Percentiles rank a stretch among this genome's conserved stretches.
These are phyloP conservation scores for Oceanites oceanicus DNA, from an alignment of 2,113 vertebrate species.

Conservation along the genomic window DNA sequence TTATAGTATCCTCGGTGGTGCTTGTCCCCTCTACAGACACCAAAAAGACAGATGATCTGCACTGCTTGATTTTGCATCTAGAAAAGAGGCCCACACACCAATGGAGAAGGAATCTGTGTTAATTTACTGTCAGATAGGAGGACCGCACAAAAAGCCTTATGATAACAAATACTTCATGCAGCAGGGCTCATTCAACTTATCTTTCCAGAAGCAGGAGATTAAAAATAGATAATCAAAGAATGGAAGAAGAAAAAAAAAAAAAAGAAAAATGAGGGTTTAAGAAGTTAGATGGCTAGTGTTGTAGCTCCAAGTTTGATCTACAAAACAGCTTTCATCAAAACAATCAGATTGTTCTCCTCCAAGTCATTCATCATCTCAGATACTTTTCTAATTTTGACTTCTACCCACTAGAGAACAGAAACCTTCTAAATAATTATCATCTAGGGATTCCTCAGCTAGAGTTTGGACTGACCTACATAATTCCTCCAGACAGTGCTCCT, in stretches of 20 bases:
- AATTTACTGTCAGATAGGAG: not conserved
- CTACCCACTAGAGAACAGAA: constrained; percentile 20
- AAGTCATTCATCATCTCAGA: constrained; percentile 17
- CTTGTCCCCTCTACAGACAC: not conserved
- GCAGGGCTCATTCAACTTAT: not conserved
- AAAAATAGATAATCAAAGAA: not conserved
- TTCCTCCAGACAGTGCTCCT: constrained; percentile 53
- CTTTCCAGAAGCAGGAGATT: not conserved
- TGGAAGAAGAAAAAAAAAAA: no score
- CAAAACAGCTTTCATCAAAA: not conserved
- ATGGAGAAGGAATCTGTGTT: not conserved
- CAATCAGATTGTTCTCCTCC: not conserved
- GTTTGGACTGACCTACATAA: constrained; percentile 64
- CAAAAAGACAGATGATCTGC: not conserved
- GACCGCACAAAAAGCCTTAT: not conserved
- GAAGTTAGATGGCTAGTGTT: not conserved
- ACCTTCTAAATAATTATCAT: constrained; percentile 52
- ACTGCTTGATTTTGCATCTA: not conserved
- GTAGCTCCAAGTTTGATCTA: not conserved
- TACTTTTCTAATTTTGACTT: constrained; percentile 35
- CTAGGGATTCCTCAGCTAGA: constrained; percentile 65
- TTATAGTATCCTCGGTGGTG: not conserved
- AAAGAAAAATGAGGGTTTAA: not conserved
- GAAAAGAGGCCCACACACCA: not conserved
- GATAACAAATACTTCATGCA: not conserved